Conservation (phyloP, 2,113 vertebrate species). For the Daphoenositta chrysoptera region DNA sequence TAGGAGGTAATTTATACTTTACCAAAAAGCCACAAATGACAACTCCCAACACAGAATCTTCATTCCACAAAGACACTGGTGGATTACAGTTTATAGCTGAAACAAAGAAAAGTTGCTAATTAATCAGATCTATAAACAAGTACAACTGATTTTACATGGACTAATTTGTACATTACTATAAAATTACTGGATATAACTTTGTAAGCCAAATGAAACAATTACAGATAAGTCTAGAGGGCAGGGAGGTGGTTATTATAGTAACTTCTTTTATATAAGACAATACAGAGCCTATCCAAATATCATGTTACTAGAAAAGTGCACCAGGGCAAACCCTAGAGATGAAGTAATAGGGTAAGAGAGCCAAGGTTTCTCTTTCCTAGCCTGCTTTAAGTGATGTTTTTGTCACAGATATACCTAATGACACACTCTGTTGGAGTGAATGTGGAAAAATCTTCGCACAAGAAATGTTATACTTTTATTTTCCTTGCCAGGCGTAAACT, state of each 20-base stretch:
- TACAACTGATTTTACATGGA: background rate
- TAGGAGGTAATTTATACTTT: background rate
- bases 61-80: background rate
- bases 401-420: slow-evolving; percentile 69
- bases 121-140: background rate
- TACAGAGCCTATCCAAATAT: background rate
- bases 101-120: background rate
- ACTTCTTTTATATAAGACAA: background rate
- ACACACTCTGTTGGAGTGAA: slow-evolving; percentile 44
- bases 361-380: slow-evolving; percentile 31
- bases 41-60: background rate
- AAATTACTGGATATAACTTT: background rate
- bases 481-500: slow-evolving; percentile 64
- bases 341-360: slow-evolving; percentile 8
- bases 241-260: background rate
- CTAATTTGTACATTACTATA: background rate
- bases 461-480: slow-evolving; percentile 60
- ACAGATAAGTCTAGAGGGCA: background rate
- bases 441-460: slow-evolving; percentile 63
- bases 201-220: background rate
- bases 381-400: slow-evolving; percentile 29
- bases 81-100: background rate
- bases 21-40: background rate
- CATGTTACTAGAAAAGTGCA: slow-evolving; percentile 23
- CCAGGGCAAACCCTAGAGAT: slow-evolving; percentile 1